Conservation (phyloP, 2,797 vertebrate genomes). For the Pseudocheirus occidentalis region DNA sequence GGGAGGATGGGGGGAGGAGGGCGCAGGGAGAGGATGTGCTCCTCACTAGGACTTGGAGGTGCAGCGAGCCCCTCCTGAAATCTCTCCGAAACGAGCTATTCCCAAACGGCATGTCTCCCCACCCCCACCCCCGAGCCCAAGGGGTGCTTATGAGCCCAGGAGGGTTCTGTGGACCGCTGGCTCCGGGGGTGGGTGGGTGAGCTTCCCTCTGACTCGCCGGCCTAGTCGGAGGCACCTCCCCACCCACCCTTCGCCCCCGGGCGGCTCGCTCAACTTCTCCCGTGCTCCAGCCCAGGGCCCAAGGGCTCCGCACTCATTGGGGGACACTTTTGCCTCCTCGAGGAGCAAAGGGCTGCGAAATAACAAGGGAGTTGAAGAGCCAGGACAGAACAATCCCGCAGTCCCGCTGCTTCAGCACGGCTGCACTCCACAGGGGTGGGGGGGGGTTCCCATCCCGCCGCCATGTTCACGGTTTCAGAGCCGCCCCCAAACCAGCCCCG, state of each 20-base stretch:
- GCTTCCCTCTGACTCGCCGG: not conserved
- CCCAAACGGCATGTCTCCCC: not conserved
- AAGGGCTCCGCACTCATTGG: constrained; percentile 51
- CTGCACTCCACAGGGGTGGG: constrained; percentile 58
- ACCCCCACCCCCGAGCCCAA: not conserved
- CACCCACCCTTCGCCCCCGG: not conserved
- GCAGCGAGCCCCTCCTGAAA: not conserved
- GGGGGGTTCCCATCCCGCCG: constrained; percentile 74
- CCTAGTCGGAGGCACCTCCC: not conserved
- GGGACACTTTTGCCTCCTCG: constrained; percentile 22
- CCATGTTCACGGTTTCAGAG: constrained; percentile 72
- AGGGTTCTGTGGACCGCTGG: not conserved
- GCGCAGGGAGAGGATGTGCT: not conserved
- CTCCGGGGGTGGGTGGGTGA: not conserved
- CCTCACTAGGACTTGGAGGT: not conserved
- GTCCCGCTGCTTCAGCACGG: constrained; percentile 21
- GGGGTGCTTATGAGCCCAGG: not conserved
- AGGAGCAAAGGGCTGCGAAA: constrained; percentile 30
- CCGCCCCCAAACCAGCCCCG: constrained; percentile 62
- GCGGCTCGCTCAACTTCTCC: constrained; percentile 39
- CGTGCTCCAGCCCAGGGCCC: constrained; percentile 41
- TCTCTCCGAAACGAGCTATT: not conserved
- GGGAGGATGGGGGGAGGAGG: not conserved
- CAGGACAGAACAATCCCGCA: constrained; percentile 20
- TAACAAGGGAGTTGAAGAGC: constrained; percentile 38